Percentiles rank a stretch among this genome's conserved stretches.
Evolutionary conservation across 2,113 vertebrate genomes (phyloP).

Genomic region (Formicarius rufipectus): DNA sequence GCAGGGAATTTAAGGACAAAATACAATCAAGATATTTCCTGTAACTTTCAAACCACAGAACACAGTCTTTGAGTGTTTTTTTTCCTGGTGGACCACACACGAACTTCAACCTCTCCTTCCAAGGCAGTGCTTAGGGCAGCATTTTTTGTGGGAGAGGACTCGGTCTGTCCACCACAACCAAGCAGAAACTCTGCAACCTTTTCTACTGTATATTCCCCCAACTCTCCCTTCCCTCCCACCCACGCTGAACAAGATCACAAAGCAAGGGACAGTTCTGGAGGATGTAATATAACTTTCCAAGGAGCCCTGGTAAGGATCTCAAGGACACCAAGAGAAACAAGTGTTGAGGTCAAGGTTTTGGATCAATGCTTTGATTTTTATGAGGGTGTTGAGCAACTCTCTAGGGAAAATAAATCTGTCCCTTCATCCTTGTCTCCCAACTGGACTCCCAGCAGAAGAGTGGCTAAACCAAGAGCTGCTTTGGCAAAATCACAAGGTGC

Average conservation of each 20-base stretch:
- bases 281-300: background rate
- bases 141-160: background rate
- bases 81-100: background rate
- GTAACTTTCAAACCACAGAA: background rate
- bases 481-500: background rate
- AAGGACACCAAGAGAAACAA: background rate
- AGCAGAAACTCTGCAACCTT: background rate
- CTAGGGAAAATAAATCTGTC: background rate
- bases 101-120: background rate
- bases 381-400: background rate
- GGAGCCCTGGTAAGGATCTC: background rate
- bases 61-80: background rate
- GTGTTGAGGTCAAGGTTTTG: background rate
- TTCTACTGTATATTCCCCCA: background rate
- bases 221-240: background rate
- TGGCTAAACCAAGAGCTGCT: background rate
- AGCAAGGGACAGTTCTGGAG: background rate
- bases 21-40: background rate
- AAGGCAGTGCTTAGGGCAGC: background rate
- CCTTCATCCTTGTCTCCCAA: background rate
- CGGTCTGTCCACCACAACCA: fast-evolving
- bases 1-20: background rate
- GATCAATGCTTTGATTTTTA: background rate
- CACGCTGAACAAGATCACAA: background rate
- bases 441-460: background rate